phyloP scores from a whole-genome alignment of 2,888 invertebrate species.

The Athalia rosae region DNA sequence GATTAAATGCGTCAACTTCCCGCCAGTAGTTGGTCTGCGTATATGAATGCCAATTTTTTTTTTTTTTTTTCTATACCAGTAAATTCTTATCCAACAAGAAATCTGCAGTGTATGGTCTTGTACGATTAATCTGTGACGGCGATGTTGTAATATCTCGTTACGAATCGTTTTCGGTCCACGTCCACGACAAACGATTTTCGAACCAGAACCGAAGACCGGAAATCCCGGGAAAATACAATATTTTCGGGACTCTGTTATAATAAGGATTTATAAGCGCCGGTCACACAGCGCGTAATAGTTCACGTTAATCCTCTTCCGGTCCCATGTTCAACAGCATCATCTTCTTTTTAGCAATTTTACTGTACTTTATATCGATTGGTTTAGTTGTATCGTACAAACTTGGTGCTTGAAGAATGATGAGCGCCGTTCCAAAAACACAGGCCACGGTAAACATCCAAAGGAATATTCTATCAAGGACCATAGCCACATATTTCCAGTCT shows the following conservation, averaged over 20 bases:
- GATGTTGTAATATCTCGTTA: constrained; percentile 12
- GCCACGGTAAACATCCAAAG: constrained; percentile 96
- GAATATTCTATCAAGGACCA: constrained; percentile 97
- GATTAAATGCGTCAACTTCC: constrained; percentile 7
- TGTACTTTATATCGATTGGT: constrained; percentile 92
- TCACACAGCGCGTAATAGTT: constrained; percentile 50
- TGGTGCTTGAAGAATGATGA: constrained; percentile 93
- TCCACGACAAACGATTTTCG: constrained; percentile 8
- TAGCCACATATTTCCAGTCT: constrained; percentile 98
- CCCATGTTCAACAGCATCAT: constrained; percentile 92
- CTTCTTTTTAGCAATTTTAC: constrained; percentile 94
- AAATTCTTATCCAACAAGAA: constrained; percentile 8
- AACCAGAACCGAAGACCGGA: constrained; percentile 9
- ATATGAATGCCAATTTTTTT: neutral
- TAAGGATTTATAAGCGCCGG: constrained; percentile 18
- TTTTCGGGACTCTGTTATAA: neutral
- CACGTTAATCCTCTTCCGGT: constrained; percentile 78
- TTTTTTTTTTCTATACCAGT: neutral
- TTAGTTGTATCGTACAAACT: constrained; percentile 93
- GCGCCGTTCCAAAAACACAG: constrained; percentile 91
- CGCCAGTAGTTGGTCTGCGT: neutral
- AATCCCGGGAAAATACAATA: neutral
- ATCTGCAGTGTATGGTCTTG: constrained; percentile 1
- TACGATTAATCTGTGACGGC: constrained; percentile 9
- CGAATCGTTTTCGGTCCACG: neutral